phyloP scores from a whole-genome alignment of 2,113 vertebrate species.

The Hoplias malabaricus region DNA sequence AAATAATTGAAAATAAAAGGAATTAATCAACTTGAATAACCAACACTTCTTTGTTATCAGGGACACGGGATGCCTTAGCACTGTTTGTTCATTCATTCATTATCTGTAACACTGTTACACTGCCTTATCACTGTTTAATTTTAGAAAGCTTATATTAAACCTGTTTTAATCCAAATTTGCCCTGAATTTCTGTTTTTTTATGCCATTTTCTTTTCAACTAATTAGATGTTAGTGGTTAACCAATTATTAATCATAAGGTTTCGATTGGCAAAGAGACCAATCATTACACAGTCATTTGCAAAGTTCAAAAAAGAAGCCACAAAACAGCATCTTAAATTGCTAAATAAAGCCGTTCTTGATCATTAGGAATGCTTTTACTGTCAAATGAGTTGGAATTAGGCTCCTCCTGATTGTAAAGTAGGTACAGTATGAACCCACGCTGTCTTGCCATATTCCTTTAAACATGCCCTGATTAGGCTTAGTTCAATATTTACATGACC shows the following conservation, averaged over 20 bases:
- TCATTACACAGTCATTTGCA: background rate
- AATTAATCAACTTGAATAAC: no score
- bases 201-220: no score
- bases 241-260: background rate
- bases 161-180: background rate
- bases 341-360: background rate
- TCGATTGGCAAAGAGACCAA: background rate
- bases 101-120: no score
- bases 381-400: background rate
- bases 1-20: no score
- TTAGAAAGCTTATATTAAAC: no score
- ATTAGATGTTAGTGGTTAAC: background rate
- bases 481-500: constrained; percentile 22
- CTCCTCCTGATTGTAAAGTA: constrained; percentile 1
- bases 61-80: no score
- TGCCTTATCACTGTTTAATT: no score
- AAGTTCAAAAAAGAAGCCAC: background rate
- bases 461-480: background rate
- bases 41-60: no score
- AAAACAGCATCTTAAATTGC: background rate
- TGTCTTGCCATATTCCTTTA: background rate
- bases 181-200: background rate
- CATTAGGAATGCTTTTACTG: background rate
- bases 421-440: background rate
- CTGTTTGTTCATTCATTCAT: no score